A percentile compares a stretch with the other conserved stretches of the same genome.
These are phyloP conservation scores for Cygnus olor DNA, from an alignment of 2,797 vertebrate species.

Conservation along the genomic window DNA sequence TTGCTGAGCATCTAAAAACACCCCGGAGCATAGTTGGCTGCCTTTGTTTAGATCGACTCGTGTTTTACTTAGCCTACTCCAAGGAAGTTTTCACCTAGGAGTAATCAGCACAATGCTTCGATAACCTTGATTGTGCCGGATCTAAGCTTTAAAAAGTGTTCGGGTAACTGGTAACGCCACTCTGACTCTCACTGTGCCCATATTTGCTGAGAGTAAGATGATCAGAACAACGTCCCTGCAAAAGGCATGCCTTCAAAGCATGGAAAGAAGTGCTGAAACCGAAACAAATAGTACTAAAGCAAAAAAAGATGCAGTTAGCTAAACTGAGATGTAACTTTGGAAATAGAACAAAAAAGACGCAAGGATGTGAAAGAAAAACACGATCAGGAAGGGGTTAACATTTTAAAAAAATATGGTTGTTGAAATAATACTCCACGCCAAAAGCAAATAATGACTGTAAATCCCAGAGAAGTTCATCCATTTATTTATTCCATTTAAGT, in stretches of 20 bases:
- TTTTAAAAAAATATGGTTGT: background rate
- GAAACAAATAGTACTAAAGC: background rate
- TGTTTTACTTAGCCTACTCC: background rate
- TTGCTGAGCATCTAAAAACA: background rate
- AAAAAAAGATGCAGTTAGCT: background rate
- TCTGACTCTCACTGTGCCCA: background rate
- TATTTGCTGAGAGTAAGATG: background rate
- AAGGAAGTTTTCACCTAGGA: background rate
- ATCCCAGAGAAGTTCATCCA: background rate
- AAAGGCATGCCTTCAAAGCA: background rate
- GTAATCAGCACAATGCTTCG: background rate
- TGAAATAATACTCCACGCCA: background rate
- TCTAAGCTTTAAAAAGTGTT: background rate
- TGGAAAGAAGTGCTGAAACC: background rate
- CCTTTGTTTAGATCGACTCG: background rate
- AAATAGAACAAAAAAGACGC: background rate
- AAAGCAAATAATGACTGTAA: constrained; percentile 10
- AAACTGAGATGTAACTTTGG: background rate
- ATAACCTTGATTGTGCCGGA: background rate
- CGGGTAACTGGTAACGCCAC: background rate
- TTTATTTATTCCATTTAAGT: background rate
- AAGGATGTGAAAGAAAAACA: background rate
- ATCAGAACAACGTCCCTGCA: background rate
- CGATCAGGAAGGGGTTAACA: background rate
- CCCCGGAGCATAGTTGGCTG: background rate